Conservation (phyloP, 2,888 invertebrate genomes). For the Troglohyphantes excavatus region DNA sequence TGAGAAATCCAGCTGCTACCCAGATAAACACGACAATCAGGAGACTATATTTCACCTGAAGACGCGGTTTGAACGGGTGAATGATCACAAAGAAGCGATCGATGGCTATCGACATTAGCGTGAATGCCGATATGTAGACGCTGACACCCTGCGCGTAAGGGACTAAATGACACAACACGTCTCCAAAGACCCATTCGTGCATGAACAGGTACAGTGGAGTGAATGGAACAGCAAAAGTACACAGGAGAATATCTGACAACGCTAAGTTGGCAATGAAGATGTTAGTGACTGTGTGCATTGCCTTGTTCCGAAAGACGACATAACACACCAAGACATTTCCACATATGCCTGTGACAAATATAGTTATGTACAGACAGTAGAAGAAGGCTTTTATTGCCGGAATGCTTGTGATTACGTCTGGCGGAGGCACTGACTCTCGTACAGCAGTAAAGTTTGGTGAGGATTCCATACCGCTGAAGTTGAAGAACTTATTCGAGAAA, state of each 20-base stretch:
- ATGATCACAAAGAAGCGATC: conserved; percentile 99
- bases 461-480: conserved; percentile 36
- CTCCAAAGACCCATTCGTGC: conserved; percentile 94
- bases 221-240: conserved; percentile 96
- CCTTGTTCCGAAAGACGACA: conserved; percentile 94
- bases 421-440: conserved; percentile 31
- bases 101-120: conserved; percentile 97
- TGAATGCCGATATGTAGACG: conserved; percentile 98
- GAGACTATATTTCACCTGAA: conserved; percentile 93
- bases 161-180: conserved; percentile 93
- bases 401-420: conserved; percentile 64
- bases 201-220: conserved; percentile 95
- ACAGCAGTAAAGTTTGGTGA: conserved; percentile 4
- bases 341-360: conserved; percentile 93
- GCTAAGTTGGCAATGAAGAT: conserved; percentile 98
- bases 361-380: conserved; percentile 89
- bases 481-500: conserved; percentile 47
- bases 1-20: conserved; percentile 92
- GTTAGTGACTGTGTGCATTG: conserved; percentile 99
- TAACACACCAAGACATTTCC: conserved; percentile 96
- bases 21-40: conserved; percentile 94
- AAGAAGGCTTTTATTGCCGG: conserved; percentile 88
- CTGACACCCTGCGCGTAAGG: conserved; percentile 97
- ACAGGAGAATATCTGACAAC: conserved; percentile 95
- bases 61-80: conserved; percentile 95